Evolutionary conservation across 2,888 invertebrate species (phyloP), one percentile per base, ranked within the genome.

Genomic region (Tricholauxania praeusta): DNA sequence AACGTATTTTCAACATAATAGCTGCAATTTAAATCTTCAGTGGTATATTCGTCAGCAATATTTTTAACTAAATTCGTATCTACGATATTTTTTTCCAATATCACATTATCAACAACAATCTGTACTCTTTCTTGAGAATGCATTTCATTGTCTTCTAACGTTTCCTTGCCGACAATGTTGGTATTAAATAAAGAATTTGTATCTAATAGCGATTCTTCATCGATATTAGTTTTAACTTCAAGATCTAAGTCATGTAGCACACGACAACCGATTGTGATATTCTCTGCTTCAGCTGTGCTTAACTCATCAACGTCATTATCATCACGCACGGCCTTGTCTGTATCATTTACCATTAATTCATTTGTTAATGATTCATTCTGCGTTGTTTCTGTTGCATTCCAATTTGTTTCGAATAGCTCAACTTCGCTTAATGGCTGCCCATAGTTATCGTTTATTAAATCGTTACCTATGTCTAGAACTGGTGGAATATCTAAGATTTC

Each of bases 401-500:
- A 57, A 19, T 69, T 64, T 19, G n/a, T 64, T 53, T 73, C 68
- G 51, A 64, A 60, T 12, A 72, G 39, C 39, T 72, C 57, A 51
- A 71, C 71, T 69, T 76, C 64, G 64, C 62, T 57, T 51, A 63
- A 47, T 17, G 74, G 74, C 72, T 74, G 74, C 52, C 71, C 71
- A 67, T 63, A 73, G 55, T 71, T 78, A 76, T 78, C 73, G 74
- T 72, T 78, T 68, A 75, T 74, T 71, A 78, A 74, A 77, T 79
- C 78, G 72, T 78, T 75, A 74, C 71, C 69, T 68, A 74, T 73
- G 65, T 72, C 72, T 55, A 76, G 66, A 72, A 71, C 71, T 51
- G 72, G 71, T 48, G 75, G 74, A 39, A 74, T 55, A 57, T 67
- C 28, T 14, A 71, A 14, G 48, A 22, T 53, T n/a, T 67, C 53